Evolutionary conservation across 2,888 invertebrate genomes (phyloP).

Genomic region (Campaea margaritaria): DNA sequence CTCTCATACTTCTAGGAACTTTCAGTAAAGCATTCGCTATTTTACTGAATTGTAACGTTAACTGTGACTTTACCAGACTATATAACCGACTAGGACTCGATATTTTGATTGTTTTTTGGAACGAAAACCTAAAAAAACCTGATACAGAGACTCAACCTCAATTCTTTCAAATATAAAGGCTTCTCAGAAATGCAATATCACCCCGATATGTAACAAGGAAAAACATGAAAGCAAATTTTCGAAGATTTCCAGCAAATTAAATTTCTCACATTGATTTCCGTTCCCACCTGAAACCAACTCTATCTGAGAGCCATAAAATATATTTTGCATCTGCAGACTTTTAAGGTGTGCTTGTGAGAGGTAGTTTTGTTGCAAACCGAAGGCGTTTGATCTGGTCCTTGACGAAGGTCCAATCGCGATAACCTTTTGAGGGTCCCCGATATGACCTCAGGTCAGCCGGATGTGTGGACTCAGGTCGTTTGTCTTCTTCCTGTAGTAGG

Average conservation of each 20-base stretch:
- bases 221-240: conserved; percentile 15
- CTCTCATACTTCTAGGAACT: too few relatives aligned
- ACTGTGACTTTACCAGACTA: too few relatives aligned
- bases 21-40: too few relatives aligned
- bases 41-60: too few relatives aligned
- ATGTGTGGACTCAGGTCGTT: conserved; percentile 23
- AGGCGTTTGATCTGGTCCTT: conserved; percentile 33
- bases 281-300: background rate
- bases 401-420: conserved; percentile 40
- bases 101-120: too few relatives aligned
- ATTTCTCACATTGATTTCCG: background rate
- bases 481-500: conserved; percentile 20
- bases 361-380: conserved; percentile 20
- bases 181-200: conserved; percentile 6
- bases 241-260: conserved; percentile 16
- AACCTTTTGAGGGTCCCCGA: conserved; percentile 30
- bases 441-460: conserved; percentile 28
- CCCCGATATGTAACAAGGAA: conserved; percentile 4
- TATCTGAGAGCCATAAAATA: conserved; percentile 11
- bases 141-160: too few relatives aligned
- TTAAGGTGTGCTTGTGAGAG: conserved; percentile 1
- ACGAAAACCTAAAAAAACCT: too few relatives aligned
- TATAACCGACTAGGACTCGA: too few relatives aligned
- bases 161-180: background rate
- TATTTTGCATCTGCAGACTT: conserved; percentile 3